Evolutionary conservation across 2,797 vertebrate species (phyloP).

Genomic region (Kryptolebias ocellatus): DNA sequence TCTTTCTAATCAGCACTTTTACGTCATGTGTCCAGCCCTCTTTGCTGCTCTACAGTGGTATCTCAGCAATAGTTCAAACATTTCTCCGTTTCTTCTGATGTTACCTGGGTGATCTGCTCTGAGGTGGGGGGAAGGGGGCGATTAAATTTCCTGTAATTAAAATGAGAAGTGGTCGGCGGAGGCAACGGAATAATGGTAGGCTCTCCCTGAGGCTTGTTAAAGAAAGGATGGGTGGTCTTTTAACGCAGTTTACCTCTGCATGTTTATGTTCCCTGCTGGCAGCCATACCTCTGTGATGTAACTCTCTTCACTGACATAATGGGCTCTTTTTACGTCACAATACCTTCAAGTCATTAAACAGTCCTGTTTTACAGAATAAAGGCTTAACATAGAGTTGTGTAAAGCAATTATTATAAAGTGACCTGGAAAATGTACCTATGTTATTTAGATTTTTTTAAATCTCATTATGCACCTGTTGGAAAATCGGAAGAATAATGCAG

Average conservation of each 20-base stretch:
- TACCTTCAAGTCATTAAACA: not conserved
- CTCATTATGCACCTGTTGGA: not conserved
- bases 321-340: constrained; percentile 19
- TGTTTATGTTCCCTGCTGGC: constrained; percentile 35
- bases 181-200: constrained; percentile 68
- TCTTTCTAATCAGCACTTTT: not conserved
- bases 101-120: constrained; percentile 77
- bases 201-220: constrained; percentile 39
- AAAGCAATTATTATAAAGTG: not conserved
- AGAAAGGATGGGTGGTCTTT: constrained; percentile 40
- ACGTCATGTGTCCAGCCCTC: constrained; percentile 8
- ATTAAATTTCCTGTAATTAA: constrained; percentile 82
- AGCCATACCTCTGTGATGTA: constrained; percentile 28
- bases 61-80: constrained; percentile 44
- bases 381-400: not conserved
- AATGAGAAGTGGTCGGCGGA: constrained; percentile 66
- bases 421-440: too few species aligned
- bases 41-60: constrained; percentile 18
- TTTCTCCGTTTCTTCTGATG: constrained; percentile 59
- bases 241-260: constrained; percentile 49
- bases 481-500: not conserved
- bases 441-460: too few species aligned
- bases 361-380: not conserved
- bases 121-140: constrained; percentile 49
- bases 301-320: constrained; percentile 30